Conservation (phyloP, 1,140 invertebrate species). For the Hyphantria cunea region DNA sequence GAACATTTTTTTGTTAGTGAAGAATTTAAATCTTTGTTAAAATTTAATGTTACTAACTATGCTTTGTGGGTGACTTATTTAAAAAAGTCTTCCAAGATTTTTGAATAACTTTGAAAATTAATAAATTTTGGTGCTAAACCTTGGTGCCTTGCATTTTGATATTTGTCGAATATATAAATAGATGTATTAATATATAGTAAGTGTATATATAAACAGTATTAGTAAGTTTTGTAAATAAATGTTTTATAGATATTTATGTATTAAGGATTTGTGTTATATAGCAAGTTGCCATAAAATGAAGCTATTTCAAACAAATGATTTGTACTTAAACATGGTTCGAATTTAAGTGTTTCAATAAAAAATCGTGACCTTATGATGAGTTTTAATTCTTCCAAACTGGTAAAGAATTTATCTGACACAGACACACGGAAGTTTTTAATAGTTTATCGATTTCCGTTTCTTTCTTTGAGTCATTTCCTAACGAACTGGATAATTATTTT, state of each 20-base stretch:
- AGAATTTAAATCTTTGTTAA: no score
- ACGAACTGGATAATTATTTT: no score
- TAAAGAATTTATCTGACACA: no score
- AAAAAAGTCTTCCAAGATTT: no score
- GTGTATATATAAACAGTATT: slow-evolving; percentile 53
- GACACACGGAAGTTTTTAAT: no score
- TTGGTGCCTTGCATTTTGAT: slow-evolving; percentile 51
- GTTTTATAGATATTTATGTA: slow-evolving; percentile 52
- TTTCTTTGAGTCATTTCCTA: no score
- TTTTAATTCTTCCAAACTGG: no score
- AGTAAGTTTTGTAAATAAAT: slow-evolving; percentile 56
- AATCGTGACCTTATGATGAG: slow-evolving; percentile 4
- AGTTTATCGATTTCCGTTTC: no score
- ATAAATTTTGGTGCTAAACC: slow-evolving; percentile 33
- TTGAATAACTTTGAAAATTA: background rate
- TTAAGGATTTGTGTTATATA: slow-evolving; percentile 33
- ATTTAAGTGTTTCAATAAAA: slow-evolving; percentile 67
- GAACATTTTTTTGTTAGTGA: no score
- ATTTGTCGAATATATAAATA: slow-evolving; percentile 32
- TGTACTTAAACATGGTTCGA: slow-evolving; percentile 65
- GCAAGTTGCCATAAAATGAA: slow-evolving; percentile 55
- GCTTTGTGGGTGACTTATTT: no score
- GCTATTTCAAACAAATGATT: slow-evolving; percentile 40
- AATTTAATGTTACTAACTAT: no score
- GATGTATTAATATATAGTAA: slow-evolving; percentile 38